Evolutionary conservation across 2,113 vertebrate genomes (phyloP).

Genomic region (Callithrix jacchus): DNA sequence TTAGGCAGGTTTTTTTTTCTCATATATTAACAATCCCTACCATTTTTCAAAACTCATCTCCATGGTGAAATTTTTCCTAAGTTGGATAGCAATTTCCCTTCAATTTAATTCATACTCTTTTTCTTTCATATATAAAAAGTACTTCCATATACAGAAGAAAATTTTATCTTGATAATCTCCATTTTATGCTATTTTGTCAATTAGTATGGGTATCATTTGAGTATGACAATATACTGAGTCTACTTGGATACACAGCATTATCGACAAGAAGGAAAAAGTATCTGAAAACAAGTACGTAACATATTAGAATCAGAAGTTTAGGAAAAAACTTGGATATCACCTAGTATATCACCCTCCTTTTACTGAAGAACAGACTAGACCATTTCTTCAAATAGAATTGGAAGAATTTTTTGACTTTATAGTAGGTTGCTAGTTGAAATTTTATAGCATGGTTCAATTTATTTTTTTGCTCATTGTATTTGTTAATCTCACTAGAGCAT

Average conservation of each 20-base stretch:
- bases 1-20: not conserved
- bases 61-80: constrained; percentile 21
- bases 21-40: not conserved
- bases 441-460: constrained; percentile 13
- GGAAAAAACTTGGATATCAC: not conserved
- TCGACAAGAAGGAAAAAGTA: not conserved
- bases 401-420: constrained; percentile 17
- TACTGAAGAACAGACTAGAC: not conserved
- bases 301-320: constrained; percentile 26
- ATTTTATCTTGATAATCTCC: constrained; percentile 23
- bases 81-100: not conserved
- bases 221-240: not conserved
- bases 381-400: constrained; percentile 15
- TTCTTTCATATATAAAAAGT: not conserved
- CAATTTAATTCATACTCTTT: constrained; percentile 30
- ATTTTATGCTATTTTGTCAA: not conserved
- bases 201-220: constrained; percentile 25
- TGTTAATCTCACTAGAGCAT: not conserved
- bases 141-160: not conserved
- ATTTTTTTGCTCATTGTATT: constrained; percentile 41
- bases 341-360: not conserved
- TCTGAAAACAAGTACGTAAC: not conserved
- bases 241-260: not conserved
- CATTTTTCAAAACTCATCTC: constrained; percentile 14
- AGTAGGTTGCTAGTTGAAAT: constrained; percentile 16